Evolutionary conservation across 2,888 invertebrate genomes (phyloP).

Genomic region (Agapetus fuscipes): DNA sequence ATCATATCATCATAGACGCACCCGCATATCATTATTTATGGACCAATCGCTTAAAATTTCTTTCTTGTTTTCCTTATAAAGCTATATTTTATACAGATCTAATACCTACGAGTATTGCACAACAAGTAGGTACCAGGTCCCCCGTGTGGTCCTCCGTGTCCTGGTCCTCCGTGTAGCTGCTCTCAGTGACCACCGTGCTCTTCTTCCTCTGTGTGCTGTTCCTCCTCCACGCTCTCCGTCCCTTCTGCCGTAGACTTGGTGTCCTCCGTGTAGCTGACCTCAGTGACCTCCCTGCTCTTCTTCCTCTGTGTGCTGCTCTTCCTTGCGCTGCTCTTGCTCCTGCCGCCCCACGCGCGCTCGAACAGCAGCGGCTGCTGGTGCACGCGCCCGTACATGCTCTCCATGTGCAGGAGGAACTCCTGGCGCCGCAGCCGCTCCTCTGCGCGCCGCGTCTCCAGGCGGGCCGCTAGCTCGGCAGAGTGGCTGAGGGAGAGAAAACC

Average conservation of each 20-base stretch:
- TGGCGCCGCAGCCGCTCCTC: constrained; percentile 59
- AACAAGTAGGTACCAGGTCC: too few relatives aligned
- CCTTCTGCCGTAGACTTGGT: not conserved
- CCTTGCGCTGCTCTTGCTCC: constrained; percentile 16
- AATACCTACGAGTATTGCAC: too few relatives aligned
- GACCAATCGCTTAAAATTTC: too few relatives aligned
- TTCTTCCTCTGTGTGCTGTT: not conserved
- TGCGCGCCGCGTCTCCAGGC: constrained; percentile 54
- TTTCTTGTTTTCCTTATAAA: too few relatives aligned
- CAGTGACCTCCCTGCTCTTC: constrained; percentile 6
- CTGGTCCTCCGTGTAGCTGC: not conserved
- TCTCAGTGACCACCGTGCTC: not conserved
- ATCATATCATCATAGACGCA: too few relatives aligned
- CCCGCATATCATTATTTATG: too few relatives aligned
- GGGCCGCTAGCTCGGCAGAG: constrained; percentile 57
- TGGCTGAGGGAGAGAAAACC: constrained; percentile 31
- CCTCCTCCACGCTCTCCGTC: not conserved
- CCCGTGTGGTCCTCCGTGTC: too few relatives aligned
- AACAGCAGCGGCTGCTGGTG: constrained; percentile 61
- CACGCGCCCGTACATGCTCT: constrained; percentile 60
- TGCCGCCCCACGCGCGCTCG: constrained; percentile 56
- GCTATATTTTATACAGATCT: too few relatives aligned
- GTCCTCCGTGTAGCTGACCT: too few relatives aligned
- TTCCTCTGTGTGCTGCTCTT: constrained; percentile 16
- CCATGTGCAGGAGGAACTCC: constrained; percentile 61